phyloP scores from a whole-genome alignment of 53 echinoderm and acorn worm genomes.

The Apostichopus leukothele region DNA sequence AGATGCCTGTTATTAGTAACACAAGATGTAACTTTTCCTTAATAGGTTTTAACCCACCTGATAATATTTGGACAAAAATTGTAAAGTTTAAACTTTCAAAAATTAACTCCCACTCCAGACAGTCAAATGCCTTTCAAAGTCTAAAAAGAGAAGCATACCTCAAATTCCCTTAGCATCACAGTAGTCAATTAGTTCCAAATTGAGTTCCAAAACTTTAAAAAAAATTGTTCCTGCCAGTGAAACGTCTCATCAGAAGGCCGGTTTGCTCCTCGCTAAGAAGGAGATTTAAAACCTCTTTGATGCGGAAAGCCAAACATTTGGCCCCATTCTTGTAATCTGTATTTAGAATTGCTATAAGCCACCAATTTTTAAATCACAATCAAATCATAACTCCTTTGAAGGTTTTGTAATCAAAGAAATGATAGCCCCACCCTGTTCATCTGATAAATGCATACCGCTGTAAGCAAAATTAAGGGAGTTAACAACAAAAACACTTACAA shows the following conservation, averaged over 20 bases:
- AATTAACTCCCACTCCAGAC: no score
- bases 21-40: neutral
- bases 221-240: neutral
- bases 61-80: neutral
- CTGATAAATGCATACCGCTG: no score
- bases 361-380: no score
- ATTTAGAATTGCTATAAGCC: neutral
- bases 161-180: neutral
- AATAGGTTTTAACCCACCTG: neutral
- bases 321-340: neutral
- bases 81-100: neutral
- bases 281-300: neutral
- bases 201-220: neutral
- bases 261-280: slow-evolving; percentile 1
- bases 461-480: neutral
- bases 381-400: neutral
- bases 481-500: no score
- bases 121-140: neutral
- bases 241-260: neutral
- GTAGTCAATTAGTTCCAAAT: neutral
- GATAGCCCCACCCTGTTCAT: no score
- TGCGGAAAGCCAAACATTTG: neutral
- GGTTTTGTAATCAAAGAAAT: neutral
- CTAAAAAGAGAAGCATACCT: neutral
- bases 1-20: neutral